These are phyloP conservation scores for Reticulitermes lucifugus DNA, from an alignment of 2,888 invertebrate species.

Conservation along the genomic window DNA sequence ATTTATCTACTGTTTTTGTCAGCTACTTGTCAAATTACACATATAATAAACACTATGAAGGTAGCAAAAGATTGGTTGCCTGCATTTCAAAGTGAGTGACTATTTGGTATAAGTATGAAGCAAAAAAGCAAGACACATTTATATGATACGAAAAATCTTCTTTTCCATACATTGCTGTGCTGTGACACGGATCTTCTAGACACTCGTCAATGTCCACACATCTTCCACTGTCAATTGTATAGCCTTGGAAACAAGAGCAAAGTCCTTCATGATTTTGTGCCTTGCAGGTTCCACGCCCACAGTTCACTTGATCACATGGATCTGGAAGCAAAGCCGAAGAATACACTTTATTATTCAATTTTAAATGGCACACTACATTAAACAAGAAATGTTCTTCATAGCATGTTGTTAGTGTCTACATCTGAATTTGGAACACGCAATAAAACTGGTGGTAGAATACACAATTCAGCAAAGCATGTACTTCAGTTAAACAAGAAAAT, in stretches of 20 bases:
- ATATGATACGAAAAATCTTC: background rate
- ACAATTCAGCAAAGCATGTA: too few species aligned
- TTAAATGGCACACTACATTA: too few species aligned
- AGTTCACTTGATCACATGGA: constrained; percentile 82
- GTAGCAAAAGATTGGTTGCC: background rate
- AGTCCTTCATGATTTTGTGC: constrained; percentile 77
- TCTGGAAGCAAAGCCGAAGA: constrained; percentile 65
- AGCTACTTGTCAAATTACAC: too few species aligned
- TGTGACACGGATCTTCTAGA: constrained; percentile 79
- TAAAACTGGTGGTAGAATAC: too few species aligned
- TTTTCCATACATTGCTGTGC: constrained; percentile 72
- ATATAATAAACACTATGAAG: too few species aligned
- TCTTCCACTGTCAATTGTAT: constrained; percentile 71
- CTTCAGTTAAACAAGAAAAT: too few species aligned
- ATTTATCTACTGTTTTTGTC: too few species aligned
- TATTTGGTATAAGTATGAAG: background rate
- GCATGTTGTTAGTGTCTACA: too few species aligned
- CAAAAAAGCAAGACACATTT: background rate
- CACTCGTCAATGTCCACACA: constrained; percentile 90
- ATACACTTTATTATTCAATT: too few species aligned
- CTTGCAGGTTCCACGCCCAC: constrained; percentile 84
- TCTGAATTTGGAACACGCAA: too few species aligned
- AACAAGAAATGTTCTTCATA: too few species aligned
- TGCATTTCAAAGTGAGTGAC: background rate
- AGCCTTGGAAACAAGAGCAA: constrained; percentile 84